A percentile compares a stretch with the other conserved stretches of the same genome.
These are phyloP conservation scores for Oncorhynchus clarkii DNA, from an alignment of 2,113 vertebrate species.

Conservation along the genomic window DNA sequence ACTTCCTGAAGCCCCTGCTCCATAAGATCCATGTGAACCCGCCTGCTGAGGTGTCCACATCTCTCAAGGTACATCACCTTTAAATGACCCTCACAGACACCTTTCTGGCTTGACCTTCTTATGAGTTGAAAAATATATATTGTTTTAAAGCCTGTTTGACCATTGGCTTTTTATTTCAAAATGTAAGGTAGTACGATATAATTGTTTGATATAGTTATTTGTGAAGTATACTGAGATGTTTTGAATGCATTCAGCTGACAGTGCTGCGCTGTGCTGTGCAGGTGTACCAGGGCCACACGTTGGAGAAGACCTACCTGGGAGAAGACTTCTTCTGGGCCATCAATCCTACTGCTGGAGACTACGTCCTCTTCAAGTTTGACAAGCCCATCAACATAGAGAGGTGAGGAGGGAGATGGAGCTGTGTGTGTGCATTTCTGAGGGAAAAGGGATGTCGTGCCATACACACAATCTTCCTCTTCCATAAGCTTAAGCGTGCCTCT, in stretches of 20 bases:
- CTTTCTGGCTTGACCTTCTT: not conserved
- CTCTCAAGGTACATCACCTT: conserved; percentile 78
- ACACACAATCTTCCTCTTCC: not conserved
- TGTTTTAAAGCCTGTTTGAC: too few species aligned
- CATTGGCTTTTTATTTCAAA: too few species aligned
- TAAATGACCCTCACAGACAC: not conserved
- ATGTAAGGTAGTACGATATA: too few species aligned
- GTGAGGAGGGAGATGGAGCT: not conserved
- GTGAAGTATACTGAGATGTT: too few species aligned
- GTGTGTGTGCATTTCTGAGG: not conserved
- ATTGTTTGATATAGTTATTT: too few species aligned
- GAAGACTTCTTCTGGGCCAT: conserved; percentile 99
- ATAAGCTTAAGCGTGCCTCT: not conserved
- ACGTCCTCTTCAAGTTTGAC: conserved; percentile 95
- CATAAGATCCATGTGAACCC: conserved; percentile 98
- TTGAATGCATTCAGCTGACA: too few species aligned
- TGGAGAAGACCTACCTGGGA: conserved; percentile 95
- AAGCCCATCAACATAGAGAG: conserved; percentile 80
- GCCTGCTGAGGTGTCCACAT: conserved; percentile 94
- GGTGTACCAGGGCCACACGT: conserved; percentile 94
- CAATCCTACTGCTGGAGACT: conserved; percentile 89
- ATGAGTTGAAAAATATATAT: too few species aligned
- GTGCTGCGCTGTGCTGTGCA: conserved; percentile 14
- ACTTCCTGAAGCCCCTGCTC: conserved; percentile 96
- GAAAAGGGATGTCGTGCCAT: not conserved